phyloP scores from a whole-genome alignment of 2,113 vertebrate species.

The Chionodraco myersi region DNA sequence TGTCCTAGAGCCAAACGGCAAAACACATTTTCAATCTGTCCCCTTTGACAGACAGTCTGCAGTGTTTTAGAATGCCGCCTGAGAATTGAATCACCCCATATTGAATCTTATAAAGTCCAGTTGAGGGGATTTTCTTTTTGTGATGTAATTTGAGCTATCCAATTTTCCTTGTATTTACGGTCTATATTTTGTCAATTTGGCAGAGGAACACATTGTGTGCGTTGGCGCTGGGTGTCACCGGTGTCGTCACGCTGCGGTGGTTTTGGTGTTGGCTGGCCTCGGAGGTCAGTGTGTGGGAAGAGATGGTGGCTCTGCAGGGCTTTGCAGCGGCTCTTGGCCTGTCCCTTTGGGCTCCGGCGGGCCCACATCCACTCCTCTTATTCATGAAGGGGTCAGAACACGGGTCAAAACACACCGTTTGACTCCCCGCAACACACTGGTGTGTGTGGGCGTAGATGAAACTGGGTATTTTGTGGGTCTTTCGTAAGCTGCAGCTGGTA shows the following conservation, averaged over 20 bases:
- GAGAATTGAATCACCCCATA: constrained; percentile 83
- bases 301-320: constrained; percentile 79
- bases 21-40: constrained; percentile 71
- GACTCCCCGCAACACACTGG: constrained; percentile 75
- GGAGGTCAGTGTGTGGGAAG: constrained; percentile 86
- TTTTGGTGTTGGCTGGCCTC: constrained; percentile 82
- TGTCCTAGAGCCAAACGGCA: constrained; percentile 57
- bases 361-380: constrained; percentile 83
- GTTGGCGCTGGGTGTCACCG: constrained; percentile 79
- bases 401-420: constrained; percentile 84
- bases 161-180: constrained; percentile 85
- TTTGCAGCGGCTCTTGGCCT: constrained; percentile 73
- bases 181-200: constrained; percentile 86
- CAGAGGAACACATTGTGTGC: constrained; percentile 76
- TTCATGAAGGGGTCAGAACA: constrained; percentile 82
- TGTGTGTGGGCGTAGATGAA: constrained; percentile 83
- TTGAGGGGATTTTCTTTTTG: constrained; percentile 79
- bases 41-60: constrained; percentile 74
- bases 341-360: constrained; percentile 82
- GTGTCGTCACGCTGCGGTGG: constrained; percentile 80
- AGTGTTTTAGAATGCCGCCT: constrained; percentile 68
- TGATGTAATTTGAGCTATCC: constrained; percentile 82
- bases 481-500: constrained; percentile 72
- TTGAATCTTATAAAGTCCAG: constrained; percentile 81
- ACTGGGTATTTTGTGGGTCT: constrained; percentile 77